Evolutionary conservation across 2,797 vertebrate genomes (phyloP), one percentile per base, ranked within the genome.

Genomic region (Pelochelys cantorii): DNA sequence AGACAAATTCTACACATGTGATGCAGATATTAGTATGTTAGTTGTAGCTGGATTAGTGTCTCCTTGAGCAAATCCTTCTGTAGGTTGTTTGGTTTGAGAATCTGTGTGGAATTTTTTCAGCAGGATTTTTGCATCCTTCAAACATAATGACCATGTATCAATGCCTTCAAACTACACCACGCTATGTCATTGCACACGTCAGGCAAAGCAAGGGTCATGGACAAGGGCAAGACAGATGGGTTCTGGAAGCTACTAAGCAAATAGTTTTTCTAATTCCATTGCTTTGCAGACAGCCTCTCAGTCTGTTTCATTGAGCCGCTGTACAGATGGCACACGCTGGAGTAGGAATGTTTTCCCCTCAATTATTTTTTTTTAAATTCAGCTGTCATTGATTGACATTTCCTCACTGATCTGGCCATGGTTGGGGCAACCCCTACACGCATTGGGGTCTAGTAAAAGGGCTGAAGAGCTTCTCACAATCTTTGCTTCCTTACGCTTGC

Each of bases 11-110:
- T 62, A 2, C 60, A 17, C 60, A 80, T 93, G 54, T 31, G 57
- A 15, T 89, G 59, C 37, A 89, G n/a, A 71, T 83, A 12, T 0
- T 84, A 86, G 79, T 79, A 90, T 80, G 42, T 79, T 0, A 55
- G 89, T 96, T 90, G 89, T 90, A 88, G 54, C 31, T 84, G 57
- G 29, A 12, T 78, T 87, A 79, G n/a, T 90, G 87, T 89, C n/a
- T 87, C 86, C 56, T 79, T 93, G 89, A 91, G 79, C 3, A 11
- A 86, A 79, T 90, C 78, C 15, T 83, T 90, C 90, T 31, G 88
- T 34, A 29, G n/a, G 29, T 86, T 84, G 75, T 27, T 94, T 95
- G 85, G 55, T 10, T 77, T 93, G 91, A 92, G 88, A 88, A 86
- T 96, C 54, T 4, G 1, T 2, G 13, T 89, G 83, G 84, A 94